Evolutionary conservation across 2,113 vertebrate species (phyloP), one percentile per base, ranked within the genome.

Genomic region (Ia io): DNA sequence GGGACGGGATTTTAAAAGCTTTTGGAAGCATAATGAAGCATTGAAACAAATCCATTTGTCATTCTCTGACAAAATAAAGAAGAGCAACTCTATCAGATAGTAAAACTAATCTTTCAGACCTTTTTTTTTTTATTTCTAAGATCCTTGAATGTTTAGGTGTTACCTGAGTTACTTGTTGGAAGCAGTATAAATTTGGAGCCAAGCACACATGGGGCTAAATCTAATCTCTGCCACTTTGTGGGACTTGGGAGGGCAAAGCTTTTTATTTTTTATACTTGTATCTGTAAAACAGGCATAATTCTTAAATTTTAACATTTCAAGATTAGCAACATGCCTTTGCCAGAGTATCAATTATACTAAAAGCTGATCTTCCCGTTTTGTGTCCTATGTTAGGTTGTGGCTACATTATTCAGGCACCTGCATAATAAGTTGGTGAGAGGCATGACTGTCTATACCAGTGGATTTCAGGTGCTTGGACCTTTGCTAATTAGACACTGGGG

Each of bases 1-100:
- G 40, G 56, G 32, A 49, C 16, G 73, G 90, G 87, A 80, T 95
- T 96, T 96, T 95, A 92, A 95, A 95, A 96, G 88, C 92, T 92
- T 95, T n/a, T 59, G 35, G 44, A 89, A 85, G 28, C 70, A 95
- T 84, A 86, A 93, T 49, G 61, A 93, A 96, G 71, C 30, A 32
- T 42, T 90, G 87, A 93, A 94, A 96, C n/a, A 86, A 18, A 82
- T 90, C 53, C 67, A 95, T 84, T 92, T 91, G 49, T 23, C 84
- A 65, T 93, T 92, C 42, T 18, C 25, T 94, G 87, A 91, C 87
- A 96, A 95, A 93, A 95, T 89, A 92, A 94, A 86, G 8, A 93
- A 95, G 1, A 94, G 76, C n/a, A 95, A 76, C 53, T 71, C 67
- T 86, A 42, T 94, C 44, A 84, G 59, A 35, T 59, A 91, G 20